A percentile compares a stretch with the other conserved stretches of the same genome.
These are phyloP conservation scores for Leptinotarsa rubiginosa DNA, from an alignment of 2,888 invertebrate genomes.

Conservation along the genomic window DNA sequence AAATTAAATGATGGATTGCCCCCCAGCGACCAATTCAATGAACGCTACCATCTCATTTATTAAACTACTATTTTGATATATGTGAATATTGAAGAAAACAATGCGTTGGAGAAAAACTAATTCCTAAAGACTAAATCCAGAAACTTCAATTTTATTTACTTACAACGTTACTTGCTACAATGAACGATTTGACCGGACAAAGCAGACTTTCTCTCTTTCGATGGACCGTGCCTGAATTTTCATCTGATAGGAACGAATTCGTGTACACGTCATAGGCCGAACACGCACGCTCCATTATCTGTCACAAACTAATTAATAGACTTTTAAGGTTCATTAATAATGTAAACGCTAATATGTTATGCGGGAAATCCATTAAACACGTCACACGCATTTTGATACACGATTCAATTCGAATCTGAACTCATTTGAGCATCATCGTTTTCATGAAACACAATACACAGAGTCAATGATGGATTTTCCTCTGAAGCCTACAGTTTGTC, in stretches of 20 bases:
- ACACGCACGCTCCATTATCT: slow-evolving; percentile 41
- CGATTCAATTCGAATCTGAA: slow-evolving; percentile 38
- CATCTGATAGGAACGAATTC: not conserved
- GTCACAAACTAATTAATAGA: slow-evolving; percentile 49
- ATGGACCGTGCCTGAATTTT: not conserved
- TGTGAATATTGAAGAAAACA: no score
- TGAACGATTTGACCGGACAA: not conserved
- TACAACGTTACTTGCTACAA: not conserved
- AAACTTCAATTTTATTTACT: not conserved
- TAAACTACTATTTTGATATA: no score
- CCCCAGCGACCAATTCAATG: no score
- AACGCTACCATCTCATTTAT: no score
- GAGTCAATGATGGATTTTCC: no score
- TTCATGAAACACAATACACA: not conserved
- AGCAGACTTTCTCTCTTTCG: not conserved
- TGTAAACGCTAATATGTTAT: slow-evolving; percentile 48
- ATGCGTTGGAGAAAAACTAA: no score
- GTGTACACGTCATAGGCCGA: slow-evolving; percentile 2
- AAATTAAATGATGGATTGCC: no score
- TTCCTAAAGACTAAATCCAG: no score
- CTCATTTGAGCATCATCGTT: slow-evolving; percentile 20
- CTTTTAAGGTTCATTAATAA: slow-evolving; percentile 49
- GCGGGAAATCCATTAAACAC: slow-evolving; percentile 46
- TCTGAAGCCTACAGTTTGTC: not conserved
- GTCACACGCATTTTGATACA: slow-evolving; percentile 48